Conservation (phyloP, 2,888 invertebrate genomes). For the Bruchidius siliquastri region DNA sequence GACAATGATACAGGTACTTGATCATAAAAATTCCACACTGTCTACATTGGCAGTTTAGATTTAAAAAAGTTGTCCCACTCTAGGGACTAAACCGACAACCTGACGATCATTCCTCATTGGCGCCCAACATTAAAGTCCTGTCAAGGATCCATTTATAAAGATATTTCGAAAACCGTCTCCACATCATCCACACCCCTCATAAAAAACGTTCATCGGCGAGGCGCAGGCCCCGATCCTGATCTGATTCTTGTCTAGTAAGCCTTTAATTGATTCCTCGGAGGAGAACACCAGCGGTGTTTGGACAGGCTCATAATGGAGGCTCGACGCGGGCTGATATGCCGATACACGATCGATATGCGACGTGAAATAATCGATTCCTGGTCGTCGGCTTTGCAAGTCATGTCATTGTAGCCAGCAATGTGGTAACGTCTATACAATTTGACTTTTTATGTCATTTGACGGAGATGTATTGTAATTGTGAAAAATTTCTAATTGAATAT, state of each 20-base stretch:
- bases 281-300: not conserved
- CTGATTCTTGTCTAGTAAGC: not conserved
- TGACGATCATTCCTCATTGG: not conserved
- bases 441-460: too few relatives aligned
- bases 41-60: too few relatives aligned
- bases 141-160: not conserved
- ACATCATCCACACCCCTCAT: not conserved
- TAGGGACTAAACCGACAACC: not conserved
- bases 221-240: not conserved
- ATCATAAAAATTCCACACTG: too few relatives aligned
- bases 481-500: too few relatives aligned
- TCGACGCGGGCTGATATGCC: not conserved
- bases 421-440: not conserved
- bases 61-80: too few relatives aligned
- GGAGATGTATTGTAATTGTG: too few relatives aligned
- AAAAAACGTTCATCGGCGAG: not conserved
- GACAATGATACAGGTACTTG: too few relatives aligned
- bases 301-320: not conserved
- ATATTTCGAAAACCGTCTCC: not conserved
- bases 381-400: not conserved
- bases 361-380: not conserved
- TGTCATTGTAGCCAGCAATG: not conserved
- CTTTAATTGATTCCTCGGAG: not conserved
- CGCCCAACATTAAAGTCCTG: not conserved
- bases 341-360: not conserved